Conservation (phyloP, 2,888 invertebrate genomes). For the Aproaerema taeniolella region DNA sequence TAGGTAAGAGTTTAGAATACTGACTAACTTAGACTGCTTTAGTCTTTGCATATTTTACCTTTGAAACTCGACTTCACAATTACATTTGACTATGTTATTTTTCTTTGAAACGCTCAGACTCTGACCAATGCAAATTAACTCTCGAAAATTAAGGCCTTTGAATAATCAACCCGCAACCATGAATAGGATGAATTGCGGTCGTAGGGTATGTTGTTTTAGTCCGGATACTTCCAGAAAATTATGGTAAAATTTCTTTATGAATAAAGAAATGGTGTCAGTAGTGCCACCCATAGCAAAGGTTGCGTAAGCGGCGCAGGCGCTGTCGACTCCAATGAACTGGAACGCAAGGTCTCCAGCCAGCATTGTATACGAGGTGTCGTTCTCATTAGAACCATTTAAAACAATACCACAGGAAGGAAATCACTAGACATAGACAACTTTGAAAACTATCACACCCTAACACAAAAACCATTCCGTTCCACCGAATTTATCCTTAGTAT, state of each 20-base stretch:
- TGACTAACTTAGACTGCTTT: conserved; percentile 8
- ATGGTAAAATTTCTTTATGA: conserved; percentile 29
- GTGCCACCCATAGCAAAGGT: conserved; percentile 52
- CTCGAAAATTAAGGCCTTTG: conserved; percentile 6
- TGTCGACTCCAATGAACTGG: conserved; percentile 67
- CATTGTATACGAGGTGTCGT: conserved; percentile 66
- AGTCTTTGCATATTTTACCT: conserved; percentile 3
- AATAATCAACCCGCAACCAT: conserved; percentile 1
- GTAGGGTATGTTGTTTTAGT: conserved; percentile 1
- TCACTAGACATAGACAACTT: conserved; percentile 48
- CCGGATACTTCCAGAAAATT: conserved; percentile 4
- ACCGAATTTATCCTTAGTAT: conserved; percentile 64
- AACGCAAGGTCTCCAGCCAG: conserved; percentile 72
- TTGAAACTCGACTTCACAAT: conserved; percentile 3
- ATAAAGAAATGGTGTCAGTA: conserved; percentile 60
- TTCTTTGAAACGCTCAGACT: conserved; percentile 7
- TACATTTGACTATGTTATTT: conserved; percentile 1
- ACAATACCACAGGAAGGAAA: conserved; percentile 76
- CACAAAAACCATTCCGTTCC: conserved; percentile 61
- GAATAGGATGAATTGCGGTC: conserved; percentile 5
- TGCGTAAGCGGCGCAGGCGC: conserved; percentile 54
- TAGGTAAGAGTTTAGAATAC: conserved; percentile 19
- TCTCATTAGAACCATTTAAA: conserved; percentile 67
- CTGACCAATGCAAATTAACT: conserved; percentile 8
- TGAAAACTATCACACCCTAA: conserved; percentile 61